These are phyloP conservation scores for Rachycentron canadum DNA, from an alignment of 2,797 vertebrate species.

Conservation along the genomic window DNA sequence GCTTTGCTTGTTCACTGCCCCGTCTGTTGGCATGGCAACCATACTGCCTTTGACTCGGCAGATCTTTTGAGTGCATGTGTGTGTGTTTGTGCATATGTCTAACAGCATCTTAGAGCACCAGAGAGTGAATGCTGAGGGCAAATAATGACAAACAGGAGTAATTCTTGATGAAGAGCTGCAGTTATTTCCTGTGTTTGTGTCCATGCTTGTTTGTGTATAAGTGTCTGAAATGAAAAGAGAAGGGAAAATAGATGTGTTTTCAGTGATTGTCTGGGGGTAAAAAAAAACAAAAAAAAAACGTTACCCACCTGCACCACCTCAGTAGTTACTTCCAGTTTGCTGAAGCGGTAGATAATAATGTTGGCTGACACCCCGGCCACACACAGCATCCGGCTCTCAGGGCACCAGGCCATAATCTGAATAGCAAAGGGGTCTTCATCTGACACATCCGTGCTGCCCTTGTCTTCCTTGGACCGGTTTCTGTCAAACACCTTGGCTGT, in stretches of 20 bases:
- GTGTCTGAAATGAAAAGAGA: neutral
- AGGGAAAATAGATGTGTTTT: neutral
- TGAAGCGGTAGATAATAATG: conserved; percentile 96
- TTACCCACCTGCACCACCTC: conserved; percentile 93
- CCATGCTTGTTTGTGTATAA: neutral
- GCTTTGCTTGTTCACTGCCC: conserved; percentile 68
- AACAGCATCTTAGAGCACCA: conserved; percentile 18
- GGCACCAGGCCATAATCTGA: conserved; percentile 97
- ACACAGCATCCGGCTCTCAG: conserved; percentile 95
- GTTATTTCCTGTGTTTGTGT: neutral
- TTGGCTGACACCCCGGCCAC: conserved; percentile 98
- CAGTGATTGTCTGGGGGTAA: neutral
- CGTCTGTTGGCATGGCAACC: conserved; percentile 82
- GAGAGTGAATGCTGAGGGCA: neutral
- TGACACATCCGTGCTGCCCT: conserved; percentile 91
- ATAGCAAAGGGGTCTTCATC: conserved; percentile 99
- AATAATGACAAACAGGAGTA: conserved; percentile 6
- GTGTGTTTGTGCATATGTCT: conserved; percentile 18
- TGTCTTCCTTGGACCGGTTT: conserved; percentile 94
- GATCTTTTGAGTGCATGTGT: conserved; percentile 49
- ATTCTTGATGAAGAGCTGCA: neutral
- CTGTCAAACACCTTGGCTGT: conserved; percentile 99
- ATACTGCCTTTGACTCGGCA: conserved; percentile 68
- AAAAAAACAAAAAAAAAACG: neutral
- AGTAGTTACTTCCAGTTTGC: conserved; percentile 95